phyloP scores from a whole-genome alignment of 1,140 invertebrate genomes.

The Neoseiulus cucumeris region DNA sequence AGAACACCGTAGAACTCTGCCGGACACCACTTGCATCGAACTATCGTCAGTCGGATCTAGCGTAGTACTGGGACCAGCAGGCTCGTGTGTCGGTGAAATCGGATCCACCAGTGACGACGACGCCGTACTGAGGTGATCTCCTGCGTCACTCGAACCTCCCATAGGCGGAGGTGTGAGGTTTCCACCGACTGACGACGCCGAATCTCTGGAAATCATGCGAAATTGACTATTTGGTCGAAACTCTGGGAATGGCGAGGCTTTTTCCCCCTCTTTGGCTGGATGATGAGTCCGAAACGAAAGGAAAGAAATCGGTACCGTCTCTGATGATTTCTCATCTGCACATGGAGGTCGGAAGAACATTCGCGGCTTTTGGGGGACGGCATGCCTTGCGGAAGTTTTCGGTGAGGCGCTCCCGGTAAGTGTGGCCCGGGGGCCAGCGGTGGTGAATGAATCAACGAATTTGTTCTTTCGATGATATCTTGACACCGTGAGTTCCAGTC shows the following conservation, averaged over 20 bases:
- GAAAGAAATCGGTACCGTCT: not conserved
- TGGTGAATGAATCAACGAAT: not conserved
- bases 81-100: not conserved
- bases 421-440: not conserved
- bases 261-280: too few relatives aligned
- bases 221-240: too few relatives aligned
- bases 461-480: constrained; percentile 24
- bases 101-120: not conserved
- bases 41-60: not conserved
- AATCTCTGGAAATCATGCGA: not conserved
- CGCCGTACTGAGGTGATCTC: not conserved
- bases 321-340: not conserved
- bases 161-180: not conserved
- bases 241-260: too few relatives aligned
- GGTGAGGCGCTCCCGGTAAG: not conserved
- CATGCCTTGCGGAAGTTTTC: not conserved
- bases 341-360: not conserved
- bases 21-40: not conserved
- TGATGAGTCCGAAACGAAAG: too few relatives aligned
- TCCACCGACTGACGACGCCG: not conserved
- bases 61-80: not conserved
- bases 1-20: not conserved
- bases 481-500: constrained; percentile 29
- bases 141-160: not conserved
- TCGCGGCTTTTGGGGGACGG: not conserved